Evolutionary conservation across 1,140 invertebrate genomes (phyloP).

Genomic region (Zaprionus lachaisei): DNA sequence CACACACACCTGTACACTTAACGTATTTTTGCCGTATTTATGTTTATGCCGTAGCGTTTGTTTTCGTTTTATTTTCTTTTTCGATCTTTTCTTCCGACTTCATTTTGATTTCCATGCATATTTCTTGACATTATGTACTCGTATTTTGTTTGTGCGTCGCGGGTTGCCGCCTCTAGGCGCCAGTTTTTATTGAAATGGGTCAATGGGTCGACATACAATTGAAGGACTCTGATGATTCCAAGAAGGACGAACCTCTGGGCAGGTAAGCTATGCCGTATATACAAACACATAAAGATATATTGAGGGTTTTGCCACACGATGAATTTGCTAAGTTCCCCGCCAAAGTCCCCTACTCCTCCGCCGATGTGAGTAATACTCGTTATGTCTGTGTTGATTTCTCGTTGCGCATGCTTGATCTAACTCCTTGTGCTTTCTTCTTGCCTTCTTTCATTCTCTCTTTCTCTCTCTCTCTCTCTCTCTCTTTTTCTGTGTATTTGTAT

Average conservation of each 20-base stretch:
- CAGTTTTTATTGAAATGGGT: conserved; percentile 85
- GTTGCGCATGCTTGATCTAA: conserved; percentile 33
- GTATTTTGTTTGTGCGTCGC: conserved; percentile 56
- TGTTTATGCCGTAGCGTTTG: conserved; percentile 48
- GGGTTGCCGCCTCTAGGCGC: conserved; percentile 58
- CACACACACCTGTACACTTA: conserved; percentile 28
- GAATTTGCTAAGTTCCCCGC: conserved; percentile 8
- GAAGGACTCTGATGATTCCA: conserved; percentile 94
- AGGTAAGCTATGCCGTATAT: conserved; percentile 86
- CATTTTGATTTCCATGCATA: conserved; percentile 54
- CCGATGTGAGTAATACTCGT: conserved; percentile 41
- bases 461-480: conserved; percentile 12
- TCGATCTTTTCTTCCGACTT: conserved; percentile 32
- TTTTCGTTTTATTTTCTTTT: conserved; percentile 56
- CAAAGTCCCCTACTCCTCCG: conserved; percentile 7
- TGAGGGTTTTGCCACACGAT: conserved; percentile 19
- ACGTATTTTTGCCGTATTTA: conserved; percentile 14
- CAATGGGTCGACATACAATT: conserved; percentile 91
- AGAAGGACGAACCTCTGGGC: conserved; percentile 92
- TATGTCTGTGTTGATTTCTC: conserved; percentile 19
- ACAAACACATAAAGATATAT: not conserved
- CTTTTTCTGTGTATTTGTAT: conserved; percentile 19
- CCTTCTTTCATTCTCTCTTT: not conserved
- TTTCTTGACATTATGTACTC: conserved; percentile 57
- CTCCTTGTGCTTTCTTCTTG: not conserved